Evolutionary conservation across 2,888 invertebrate species (phyloP), one percentile per base, ranked within the genome.

Genomic region (Chymomyza caudatula): DNA sequence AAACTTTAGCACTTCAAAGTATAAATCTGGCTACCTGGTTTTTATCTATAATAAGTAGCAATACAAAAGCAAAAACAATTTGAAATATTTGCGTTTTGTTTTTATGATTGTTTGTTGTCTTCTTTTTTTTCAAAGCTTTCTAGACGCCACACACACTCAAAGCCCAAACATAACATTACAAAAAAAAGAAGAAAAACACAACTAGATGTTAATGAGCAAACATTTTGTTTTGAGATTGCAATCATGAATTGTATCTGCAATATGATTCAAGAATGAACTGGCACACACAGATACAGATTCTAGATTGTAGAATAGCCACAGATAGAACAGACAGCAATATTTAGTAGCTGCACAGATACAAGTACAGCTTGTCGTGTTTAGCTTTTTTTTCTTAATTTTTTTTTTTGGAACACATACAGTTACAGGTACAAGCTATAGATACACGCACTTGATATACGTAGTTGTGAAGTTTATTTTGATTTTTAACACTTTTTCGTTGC

Each of bases 381-480:
- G n/a, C n/a, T n/a, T 15, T 47, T 47, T 15, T 47, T 15, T 3
- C 11, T 44, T 1, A 11, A 44, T 13, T 51, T 51, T 17, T 51
- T 51, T 51, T 51, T 20, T 51, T 51, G 51, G 19, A 29, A 53
- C 57, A 47, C 44, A 47, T 53, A 60, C 58, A 66, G 43, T 51
- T 49, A 51, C 52, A 61, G 17, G 15, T 44, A 29, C 22, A 29
- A n/a, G 11, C 11, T 29, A 37, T 37, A 44, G 47, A 25, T 20
- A 25, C 17, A 19, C 13, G 15, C 23, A 4, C 29, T n/a, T 53
- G n/a, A n/a, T n/a, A n/a, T n/a, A n/a, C n/a, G 80, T 84, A 80
- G 84, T 75, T 81, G 82, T 76, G 79, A 81, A 84, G 84, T 81
- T 81, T 75, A 77, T 84, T 81, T 83, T 80, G 82, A 85, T 78